Base-by-base conservation (phyloP, 2,888 invertebrate genomes). In the Plebejus melissa region DNA sequence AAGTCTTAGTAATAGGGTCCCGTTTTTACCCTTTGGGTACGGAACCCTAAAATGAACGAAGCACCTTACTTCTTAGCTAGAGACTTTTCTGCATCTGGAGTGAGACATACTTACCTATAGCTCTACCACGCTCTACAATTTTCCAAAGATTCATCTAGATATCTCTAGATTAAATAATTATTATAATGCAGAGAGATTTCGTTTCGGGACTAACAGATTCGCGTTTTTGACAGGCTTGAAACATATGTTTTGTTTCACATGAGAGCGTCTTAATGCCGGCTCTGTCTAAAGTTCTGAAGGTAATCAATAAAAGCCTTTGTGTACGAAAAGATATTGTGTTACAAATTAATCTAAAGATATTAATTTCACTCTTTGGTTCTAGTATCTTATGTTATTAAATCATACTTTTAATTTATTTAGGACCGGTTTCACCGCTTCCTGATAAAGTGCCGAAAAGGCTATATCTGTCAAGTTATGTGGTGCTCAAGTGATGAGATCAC, bases 171-270 rank as follows among this genome's bases (percentile, higher is more conserved):
- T 6, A 65, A 11, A 32, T 54, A 32, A 7, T 28, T 28, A 65
- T 65, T 65, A 28, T 32, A 32, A 65, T 28, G 11, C 60, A 32
- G 60, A 65, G 60, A 65, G 28, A 28, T 65, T 65, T 16, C 13
- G 32, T 65, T 32, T 65, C 65, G 32, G 32, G 65, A 11, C 28
- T 60, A 2, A 6, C 60, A 11, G 60, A 28, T 36, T 65, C 41
- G 41, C 70, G 7, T 38, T 38, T 70, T 70, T 70, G 70, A 70
- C 70, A 28, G 41, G n/a, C 70, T 41, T 70, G 11, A 41, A 70
- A 41, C 70, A 70, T n/a, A 70, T 70, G 70, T 70, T 70, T 70
- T 70, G 70, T 70, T 41, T 41, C n/a, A 70, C 41, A 41, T n/a
- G 38, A 70, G 70, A 38, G n/a, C n/a, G 69, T 41, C 41, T 65